Evolutionary conservation across 2,113 vertebrate species (phyloP).

Genomic region (Orthonyx spaldingii): DNA sequence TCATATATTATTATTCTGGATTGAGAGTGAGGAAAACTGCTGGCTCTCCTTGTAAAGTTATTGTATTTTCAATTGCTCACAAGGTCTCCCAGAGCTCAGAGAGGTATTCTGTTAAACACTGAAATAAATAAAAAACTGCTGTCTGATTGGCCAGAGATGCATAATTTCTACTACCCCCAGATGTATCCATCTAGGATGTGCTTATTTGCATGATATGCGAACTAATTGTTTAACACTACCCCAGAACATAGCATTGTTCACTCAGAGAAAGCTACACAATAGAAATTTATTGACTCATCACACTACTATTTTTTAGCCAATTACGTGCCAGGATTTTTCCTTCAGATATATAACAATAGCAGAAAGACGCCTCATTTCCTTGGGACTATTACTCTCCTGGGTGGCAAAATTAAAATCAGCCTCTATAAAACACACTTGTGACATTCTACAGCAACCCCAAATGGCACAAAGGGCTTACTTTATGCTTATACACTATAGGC

Average conservation of each 20-base stretch:
- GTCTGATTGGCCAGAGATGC: slow-evolving; percentile 41
- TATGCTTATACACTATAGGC: not conserved
- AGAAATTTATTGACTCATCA: slow-evolving; percentile 64
- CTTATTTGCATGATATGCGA: slow-evolving; percentile 62
- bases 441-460: not conserved
- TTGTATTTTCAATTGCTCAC: slow-evolving; percentile 51
- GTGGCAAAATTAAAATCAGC: slow-evolving; percentile 63
- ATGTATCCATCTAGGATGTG: slow-evolving; percentile 53
- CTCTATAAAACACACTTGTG: not conserved
- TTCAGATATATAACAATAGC: slow-evolving; percentile 53
- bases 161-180: slow-evolving; percentile 43
- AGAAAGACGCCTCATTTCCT: slow-evolving; percentile 31
- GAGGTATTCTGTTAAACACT: slow-evolving; percentile 49
- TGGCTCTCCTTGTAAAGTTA: slow-evolving; percentile 47
- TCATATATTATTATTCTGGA: slow-evolving; percentile 31
- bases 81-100: slow-evolving; percentile 47
- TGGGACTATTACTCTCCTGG: slow-evolving; percentile 46
- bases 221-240: slow-evolving; percentile 60
- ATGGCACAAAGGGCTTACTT: not conserved
- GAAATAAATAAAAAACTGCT: slow-evolving; percentile 62
- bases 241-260: slow-evolving; percentile 53
- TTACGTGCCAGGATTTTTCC: slow-evolving; percentile 54
- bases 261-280: slow-evolving; percentile 54
- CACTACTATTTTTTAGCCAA: slow-evolving; percentile 61
- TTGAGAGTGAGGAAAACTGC: not conserved